Evolutionary conservation across 92 coral and sea anemone genomes (phyloP), one percentile per base, ranked within the genome.

Genomic region (Pocillopora meandrina): DNA sequence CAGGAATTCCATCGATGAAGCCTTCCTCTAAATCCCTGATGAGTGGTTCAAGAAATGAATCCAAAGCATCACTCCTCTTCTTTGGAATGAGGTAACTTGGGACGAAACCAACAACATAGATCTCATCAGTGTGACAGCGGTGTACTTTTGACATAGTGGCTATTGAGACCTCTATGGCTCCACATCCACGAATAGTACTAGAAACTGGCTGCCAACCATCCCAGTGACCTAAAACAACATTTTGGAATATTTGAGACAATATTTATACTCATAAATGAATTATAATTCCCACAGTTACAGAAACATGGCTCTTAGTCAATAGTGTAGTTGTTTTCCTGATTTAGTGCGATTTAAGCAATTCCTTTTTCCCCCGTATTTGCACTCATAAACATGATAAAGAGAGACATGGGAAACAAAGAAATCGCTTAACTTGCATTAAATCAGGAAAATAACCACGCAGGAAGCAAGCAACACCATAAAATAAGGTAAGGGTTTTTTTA

Each of bases 181-280:
- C 95, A 90, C 93, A 92, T 76, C 90, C 87, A 36, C 86, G 64
- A 84, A 83, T 61, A 68, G 91, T 75, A 72, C 87, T 72, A 69
- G 93, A 87, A 71, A 89, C 89, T 70, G 91, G 95, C 74, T 89
- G 93, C 89, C 95, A 92, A 59, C 93, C 95, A 92, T 90, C 95
- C 95, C 93, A 92, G 79, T 92, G 95, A n/a, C 86, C 95, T 89
- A 85, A 65, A 82, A 85, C 64, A 61, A 65, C 20, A 65, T 55
- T 65, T 31, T 36, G 35, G 36, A 31, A 77, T 35, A 57, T 56
- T 74, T 57, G 61, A 57, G 11, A 57, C 11, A 57, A 9, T 1
- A 20, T 65, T 65, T 65, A 65, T 23, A 65, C 70, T 65, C 70
- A 20, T 0, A 21, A 6, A 65, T 2, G 6, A 65, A 65, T 65